These are phyloP conservation scores for Armadillidium nasatum DNA, from an alignment of 1,140 invertebrate genomes.

Conservation along the genomic window DNA sequence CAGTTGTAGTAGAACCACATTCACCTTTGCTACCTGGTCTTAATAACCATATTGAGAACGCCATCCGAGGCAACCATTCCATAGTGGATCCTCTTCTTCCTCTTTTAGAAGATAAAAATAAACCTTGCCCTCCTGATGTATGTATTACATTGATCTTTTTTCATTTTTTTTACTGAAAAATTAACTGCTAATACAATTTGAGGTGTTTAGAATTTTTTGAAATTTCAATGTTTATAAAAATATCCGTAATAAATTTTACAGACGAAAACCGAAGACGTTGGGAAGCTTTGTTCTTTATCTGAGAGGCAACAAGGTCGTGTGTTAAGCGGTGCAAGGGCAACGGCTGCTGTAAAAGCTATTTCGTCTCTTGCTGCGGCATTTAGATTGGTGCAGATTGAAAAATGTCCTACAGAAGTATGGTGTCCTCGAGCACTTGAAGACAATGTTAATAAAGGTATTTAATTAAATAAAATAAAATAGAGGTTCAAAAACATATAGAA, in stretches of 20 bases:
- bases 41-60: slow-evolving; percentile 28
- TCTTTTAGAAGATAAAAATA: background rate
- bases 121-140: slow-evolving; percentile 21
- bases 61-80: slow-evolving; percentile 25
- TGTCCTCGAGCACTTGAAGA: slow-evolving; percentile 28
- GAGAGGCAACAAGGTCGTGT: background rate
- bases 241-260: too few species aligned
- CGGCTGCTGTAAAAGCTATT: slow-evolving; percentile 34
- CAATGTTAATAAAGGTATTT: slow-evolving; percentile 34
- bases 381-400: slow-evolving; percentile 34
- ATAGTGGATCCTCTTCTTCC: slow-evolving; percentile 26
- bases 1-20: slow-evolving; percentile 32
- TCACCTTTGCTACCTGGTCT: slow-evolving; percentile 33
- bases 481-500: too few species aligned
- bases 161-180: too few species aligned
- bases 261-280: background rate
- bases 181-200: too few species aligned
- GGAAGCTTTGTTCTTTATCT: too few species aligned
- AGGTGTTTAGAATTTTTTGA: too few species aligned
- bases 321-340: slow-evolving; percentile 21
- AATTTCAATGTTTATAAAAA: too few species aligned
- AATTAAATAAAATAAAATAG: too few species aligned
- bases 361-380: slow-evolving; percentile 35
- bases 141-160: slow-evolving; percentile 26
- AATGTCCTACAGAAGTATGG: slow-evolving; percentile 29